Base-by-base conservation (phyloP, 2,888 invertebrate species). In the Cistogaster globosa region DNA sequence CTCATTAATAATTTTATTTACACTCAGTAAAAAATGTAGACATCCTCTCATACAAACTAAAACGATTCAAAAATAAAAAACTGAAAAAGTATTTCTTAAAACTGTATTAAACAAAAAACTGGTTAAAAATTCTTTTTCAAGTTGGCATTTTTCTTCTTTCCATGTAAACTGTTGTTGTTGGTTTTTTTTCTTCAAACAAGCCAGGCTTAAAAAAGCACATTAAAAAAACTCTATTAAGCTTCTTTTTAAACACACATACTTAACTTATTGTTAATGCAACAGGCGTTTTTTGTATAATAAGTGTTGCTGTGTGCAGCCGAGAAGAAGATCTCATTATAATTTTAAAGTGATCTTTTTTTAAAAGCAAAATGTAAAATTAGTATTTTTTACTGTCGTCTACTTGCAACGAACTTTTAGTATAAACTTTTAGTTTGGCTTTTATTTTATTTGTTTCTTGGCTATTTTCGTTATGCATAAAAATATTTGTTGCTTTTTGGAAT, bases 81-180 rank as follows among this genome's bases (percentile, higher is more conserved):
- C 63, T 69, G 32, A 76, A 71, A 55, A 63, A 58, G n/a, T 63
- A 32, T 69, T 75, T 74, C 74, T 57, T 67, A 68, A 48, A 51
- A 60, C 45, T 62, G 58, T 65, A 26, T 58, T 51, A 72, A 72
- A 32, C 1, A 38, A 48, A 26, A 85, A 85, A 85, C 85, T 82
- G 85, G 85, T 82, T 85, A 78, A 82, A 77, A 78, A 78, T 81
- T 81, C 74, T 74, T 72, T 9, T 68, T 68, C 8, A 53, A 53
- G 32, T 32, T 32, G 32, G 32, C 32, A 12, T 62, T 65, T 60
- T 63, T 26, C 32, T 71, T 45, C 57, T 72, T 53, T n/a, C 58
- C 58, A 58, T 72, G 38, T 42, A 60, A 72, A 32, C 32, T 55
- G 58, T 58, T 79, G 38, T 55, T 79, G 8, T 69, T 72, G 32